A percentile compares a stretch with the other conserved stretches of the same genome.
Evolutionary conservation across 2,888 invertebrate species (phyloP).

Genomic region (Steinernema scapterisci): DNA sequence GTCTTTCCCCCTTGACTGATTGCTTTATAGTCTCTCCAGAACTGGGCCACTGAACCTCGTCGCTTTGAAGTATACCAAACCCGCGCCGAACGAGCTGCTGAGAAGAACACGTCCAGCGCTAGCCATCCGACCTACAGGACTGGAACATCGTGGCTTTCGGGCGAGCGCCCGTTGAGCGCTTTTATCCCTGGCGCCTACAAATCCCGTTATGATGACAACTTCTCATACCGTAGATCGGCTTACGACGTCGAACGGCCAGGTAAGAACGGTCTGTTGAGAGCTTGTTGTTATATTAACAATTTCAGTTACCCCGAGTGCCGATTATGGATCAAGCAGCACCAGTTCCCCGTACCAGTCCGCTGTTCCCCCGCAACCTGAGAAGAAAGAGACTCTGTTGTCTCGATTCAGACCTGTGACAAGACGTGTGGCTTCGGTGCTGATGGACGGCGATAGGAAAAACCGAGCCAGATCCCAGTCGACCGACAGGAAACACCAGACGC

Average conservation of each 20-base stretch:
- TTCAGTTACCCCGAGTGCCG: constrained; percentile 39
- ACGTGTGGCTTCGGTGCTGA: constrained; percentile 42
- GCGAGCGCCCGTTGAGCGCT: constrained; percentile 32
- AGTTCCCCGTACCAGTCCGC: constrained; percentile 38
- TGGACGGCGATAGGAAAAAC: constrained; percentile 41
- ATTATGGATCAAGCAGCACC: constrained; percentile 35
- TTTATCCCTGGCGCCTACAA: constrained; percentile 38
- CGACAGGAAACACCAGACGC: constrained; percentile 41
- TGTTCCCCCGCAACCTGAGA: constrained; percentile 22
- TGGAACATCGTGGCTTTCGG: constrained; percentile 26
- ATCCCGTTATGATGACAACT: constrained; percentile 39
- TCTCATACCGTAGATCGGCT: constrained; percentile 32
- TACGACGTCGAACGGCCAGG: constrained; percentile 38
- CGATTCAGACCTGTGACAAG: constrained; percentile 49
- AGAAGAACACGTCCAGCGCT: constrained; percentile 46
- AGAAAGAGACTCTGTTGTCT: constrained; percentile 31
- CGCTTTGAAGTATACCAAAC: constrained; percentile 66
- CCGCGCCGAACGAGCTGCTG: constrained; percentile 63
- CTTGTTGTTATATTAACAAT: neutral
- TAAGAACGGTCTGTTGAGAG: neutral
- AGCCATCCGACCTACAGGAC: constrained; percentile 26
- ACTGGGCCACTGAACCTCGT: constrained; percentile 55
- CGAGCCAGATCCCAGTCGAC: constrained; percentile 52
- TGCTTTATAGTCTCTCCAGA: constrained; percentile 41
- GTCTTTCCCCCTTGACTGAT: neutral